Percentiles rank a stretch among this genome's conserved stretches.
Conservation (phyloP, 1,140 invertebrate species). For the Helicoverpa zea region DNA sequence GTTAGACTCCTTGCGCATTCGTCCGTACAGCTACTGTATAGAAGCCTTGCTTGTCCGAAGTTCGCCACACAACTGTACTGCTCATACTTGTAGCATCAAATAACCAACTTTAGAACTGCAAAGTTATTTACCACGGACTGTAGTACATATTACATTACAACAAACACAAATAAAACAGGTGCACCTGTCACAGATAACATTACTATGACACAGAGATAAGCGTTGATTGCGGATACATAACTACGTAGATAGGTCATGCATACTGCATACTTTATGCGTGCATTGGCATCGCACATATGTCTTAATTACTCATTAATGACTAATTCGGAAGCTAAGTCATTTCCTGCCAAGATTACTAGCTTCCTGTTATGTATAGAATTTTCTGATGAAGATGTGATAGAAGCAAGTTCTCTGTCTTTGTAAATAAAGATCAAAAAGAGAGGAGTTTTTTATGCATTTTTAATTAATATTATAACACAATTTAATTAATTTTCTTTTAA, state of each 20-base stretch:
- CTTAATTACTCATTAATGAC: conserved; percentile 40
- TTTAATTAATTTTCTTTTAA: no score
- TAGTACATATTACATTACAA: no score
- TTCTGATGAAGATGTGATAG: conserved; percentile 2
- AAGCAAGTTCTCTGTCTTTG: neutral
- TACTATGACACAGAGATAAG: conserved; percentile 38
- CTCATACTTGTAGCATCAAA: no score
- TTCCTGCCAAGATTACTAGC: conserved; percentile 29
- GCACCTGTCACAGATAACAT: conserved; percentile 24
- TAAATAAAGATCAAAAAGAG: no score
- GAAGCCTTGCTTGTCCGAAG: no score
- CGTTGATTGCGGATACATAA: conserved; percentile 14
- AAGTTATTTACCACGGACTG: no score
- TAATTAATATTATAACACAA: no score
- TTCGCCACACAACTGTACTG: no score
- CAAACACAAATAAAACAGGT: neutral
- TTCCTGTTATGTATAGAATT: conserved; percentile 13
- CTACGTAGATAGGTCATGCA: conserved; percentile 32
- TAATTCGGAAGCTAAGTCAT: conserved; percentile 39
- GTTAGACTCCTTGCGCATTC: no score
- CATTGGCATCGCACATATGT: conserved; percentile 19
- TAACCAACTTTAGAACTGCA: no score
- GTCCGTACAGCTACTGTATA: no score
- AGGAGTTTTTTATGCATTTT: no score
- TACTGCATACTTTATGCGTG: neutral